Evolutionary conservation across 2,888 invertebrate genomes (phyloP).

Genomic region (Neelides folsomi): DNA sequence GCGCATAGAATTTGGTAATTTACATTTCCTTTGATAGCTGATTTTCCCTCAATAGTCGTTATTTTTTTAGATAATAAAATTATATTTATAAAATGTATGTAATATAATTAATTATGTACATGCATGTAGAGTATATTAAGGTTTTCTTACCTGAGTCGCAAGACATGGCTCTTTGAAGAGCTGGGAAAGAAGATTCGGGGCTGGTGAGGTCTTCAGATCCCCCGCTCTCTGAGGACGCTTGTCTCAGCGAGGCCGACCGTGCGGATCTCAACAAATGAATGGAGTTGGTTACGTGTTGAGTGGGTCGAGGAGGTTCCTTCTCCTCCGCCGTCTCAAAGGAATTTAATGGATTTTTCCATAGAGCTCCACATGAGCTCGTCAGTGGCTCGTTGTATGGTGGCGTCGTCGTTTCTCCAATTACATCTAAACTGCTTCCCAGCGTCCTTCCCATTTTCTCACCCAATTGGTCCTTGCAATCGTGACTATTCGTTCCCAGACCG

Average conservation of each 20-base stretch:
- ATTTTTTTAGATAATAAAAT: too few species aligned
- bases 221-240: slow-evolving; percentile 28
- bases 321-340: too few species aligned
- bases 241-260: slow-evolving; percentile 30
- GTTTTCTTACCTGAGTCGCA: slow-evolving; percentile 48
- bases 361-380: slow-evolving; percentile 3
- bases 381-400: background rate
- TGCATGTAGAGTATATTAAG: too few species aligned
- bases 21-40: too few species aligned
- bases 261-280: slow-evolving; percentile 12
- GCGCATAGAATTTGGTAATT: too few species aligned
- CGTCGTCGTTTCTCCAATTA: background rate
- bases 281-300: slow-evolving; percentile 5
- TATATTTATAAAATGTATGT: too few species aligned
- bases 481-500: background rate
- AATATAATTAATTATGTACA: too few species aligned
- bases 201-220: slow-evolving; percentile 29
- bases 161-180: slow-evolving; percentile 53
- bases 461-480: background rate
- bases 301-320: background rate
- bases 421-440: background rate
- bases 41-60: too few species aligned
- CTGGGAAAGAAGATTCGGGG: slow-evolving; percentile 34
- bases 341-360: background rate
- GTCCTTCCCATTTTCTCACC: background rate